A percentile compares a stretch with the other conserved stretches of the same genome.
These are phyloP conservation scores for Zenarchopterus dispar DNA, from an alignment of 2,797 vertebrate genomes.

Conservation along the genomic window DNA sequence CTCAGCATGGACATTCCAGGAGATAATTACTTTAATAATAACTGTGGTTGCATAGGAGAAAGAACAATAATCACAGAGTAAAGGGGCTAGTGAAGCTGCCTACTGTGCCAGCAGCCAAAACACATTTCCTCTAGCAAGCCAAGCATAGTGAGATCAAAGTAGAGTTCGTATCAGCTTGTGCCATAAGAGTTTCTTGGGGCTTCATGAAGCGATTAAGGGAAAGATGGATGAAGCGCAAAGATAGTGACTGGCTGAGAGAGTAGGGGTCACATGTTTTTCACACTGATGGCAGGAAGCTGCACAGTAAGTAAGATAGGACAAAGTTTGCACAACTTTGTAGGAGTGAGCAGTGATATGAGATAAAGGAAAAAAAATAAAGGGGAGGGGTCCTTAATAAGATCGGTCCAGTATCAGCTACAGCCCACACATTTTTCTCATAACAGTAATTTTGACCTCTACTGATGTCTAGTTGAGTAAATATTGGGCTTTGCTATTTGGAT, in stretches of 20 bases:
- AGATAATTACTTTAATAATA: conserved; percentile 61
- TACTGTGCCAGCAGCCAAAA: conserved; percentile 64
- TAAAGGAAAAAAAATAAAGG: no score
- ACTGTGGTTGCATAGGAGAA: conserved; percentile 43
- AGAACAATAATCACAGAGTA: conserved; percentile 43
- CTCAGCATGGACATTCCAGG: conserved; percentile 42
- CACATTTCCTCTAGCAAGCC: conserved; percentile 67
- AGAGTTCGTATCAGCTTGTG: conserved; percentile 35
- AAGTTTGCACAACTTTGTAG: background rate
- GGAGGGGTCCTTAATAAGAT: no score
- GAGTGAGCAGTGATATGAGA: no score
- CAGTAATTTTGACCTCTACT: no score
- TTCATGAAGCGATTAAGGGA: conserved; percentile 67
- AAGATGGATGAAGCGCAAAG: conserved; percentile 18
- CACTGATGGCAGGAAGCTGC: background rate
- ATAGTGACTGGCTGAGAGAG: no score
- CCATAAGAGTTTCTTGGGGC: conserved; percentile 44
- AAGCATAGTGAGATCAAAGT: conserved; percentile 73
- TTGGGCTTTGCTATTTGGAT: no score
- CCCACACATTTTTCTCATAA: no score
- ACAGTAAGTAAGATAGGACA: background rate
- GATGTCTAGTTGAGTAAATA: no score
- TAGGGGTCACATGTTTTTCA: no score
- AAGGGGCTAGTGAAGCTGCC: conserved; percentile 52
- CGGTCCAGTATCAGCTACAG: no score